Evolutionary conservation across 2,888 invertebrate genomes (phyloP).

Genomic region (Harpalus rufipes): DNA sequence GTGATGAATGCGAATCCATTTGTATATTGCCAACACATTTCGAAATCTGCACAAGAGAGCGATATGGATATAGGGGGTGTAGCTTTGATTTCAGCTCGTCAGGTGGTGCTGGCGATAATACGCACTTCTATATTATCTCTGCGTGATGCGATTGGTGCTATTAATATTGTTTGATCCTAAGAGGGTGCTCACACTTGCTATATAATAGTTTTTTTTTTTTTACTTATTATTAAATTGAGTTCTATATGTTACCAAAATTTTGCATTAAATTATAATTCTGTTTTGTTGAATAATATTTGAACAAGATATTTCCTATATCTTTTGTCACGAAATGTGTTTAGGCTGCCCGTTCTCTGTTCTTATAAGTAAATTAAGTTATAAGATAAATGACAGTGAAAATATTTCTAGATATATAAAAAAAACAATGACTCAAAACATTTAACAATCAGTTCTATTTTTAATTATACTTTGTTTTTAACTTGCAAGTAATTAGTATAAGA

Average conservation of each 20-base stretch:
- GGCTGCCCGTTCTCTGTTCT: too few relatives aligned
- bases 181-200: slow-evolving; percentile 4
- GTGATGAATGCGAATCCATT: slow-evolving; percentile 57
- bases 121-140: slow-evolving; percentile 36
- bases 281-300: too few relatives aligned
- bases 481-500: too few relatives aligned
- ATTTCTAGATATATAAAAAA: too few relatives aligned
- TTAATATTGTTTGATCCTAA: slow-evolving; percentile 33
- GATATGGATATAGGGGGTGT: not conserved
- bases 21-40: slow-evolving; percentile 40
- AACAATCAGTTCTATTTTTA: too few relatives aligned
- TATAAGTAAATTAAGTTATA: too few relatives aligned
- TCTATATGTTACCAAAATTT: not conserved
- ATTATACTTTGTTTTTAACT: too few relatives aligned
- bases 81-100: slow-evolving; percentile 44
- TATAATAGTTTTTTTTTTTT: not conserved
- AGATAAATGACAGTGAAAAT: too few relatives aligned
- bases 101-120: slow-evolving; percentile 36
- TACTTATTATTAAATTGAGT: not conserved
- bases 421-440: too few relatives aligned
- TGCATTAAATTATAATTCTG: too few relatives aligned
- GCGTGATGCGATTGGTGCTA: not conserved
- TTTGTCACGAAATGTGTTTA: too few relatives aligned
- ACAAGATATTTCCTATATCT: too few relatives aligned
- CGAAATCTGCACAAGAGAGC: slow-evolving; percentile 24